Conservation (phyloP, 1,140 invertebrate species). For the Atta colombica region DNA sequence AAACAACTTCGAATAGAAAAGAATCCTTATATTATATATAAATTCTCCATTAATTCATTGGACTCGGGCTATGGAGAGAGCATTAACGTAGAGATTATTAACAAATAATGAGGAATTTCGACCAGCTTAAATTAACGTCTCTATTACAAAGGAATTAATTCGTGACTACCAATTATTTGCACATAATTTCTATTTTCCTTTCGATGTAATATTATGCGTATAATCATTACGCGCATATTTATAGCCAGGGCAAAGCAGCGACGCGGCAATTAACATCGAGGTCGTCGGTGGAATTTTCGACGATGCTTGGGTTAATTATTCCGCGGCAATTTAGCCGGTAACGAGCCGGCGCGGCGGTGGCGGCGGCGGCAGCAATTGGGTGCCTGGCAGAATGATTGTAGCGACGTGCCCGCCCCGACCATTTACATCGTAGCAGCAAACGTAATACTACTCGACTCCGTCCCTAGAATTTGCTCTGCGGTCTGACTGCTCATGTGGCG, state of each 20-base stretch:
- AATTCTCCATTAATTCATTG: not conserved
- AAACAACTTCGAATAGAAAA: not conserved
- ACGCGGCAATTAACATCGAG: slow-evolving; percentile 62
- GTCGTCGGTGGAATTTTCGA: slow-evolving; percentile 59
- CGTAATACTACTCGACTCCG: slow-evolving; percentile 74
- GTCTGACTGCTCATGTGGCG: slow-evolving; percentile 80
- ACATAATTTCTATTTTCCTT: slow-evolving; percentile 11
- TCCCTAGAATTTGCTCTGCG: slow-evolving; percentile 84
- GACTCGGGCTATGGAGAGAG: not conserved
- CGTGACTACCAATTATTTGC: not conserved
- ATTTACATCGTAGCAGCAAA: slow-evolving; percentile 63
- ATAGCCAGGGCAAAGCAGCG: slow-evolving; percentile 12
- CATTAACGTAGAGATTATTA: not conserved
- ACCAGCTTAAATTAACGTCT: not conserved
- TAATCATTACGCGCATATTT: slow-evolving; percentile 37
- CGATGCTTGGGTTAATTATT: slow-evolving; percentile 61
- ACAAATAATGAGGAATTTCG: not conserved
- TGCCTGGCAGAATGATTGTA: slow-evolving; percentile 54
- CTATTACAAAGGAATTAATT: not conserved
- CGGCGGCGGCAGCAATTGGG: slow-evolving; percentile 50
- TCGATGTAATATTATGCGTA: not conserved
- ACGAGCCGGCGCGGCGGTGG: slow-evolving; percentile 41
- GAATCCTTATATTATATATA: not conserved
- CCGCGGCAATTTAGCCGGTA: slow-evolving; percentile 60
- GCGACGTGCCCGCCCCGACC: slow-evolving; percentile 43